Conservation (phyloP, 1,140 invertebrate species). For the Battus philenor region DNA sequence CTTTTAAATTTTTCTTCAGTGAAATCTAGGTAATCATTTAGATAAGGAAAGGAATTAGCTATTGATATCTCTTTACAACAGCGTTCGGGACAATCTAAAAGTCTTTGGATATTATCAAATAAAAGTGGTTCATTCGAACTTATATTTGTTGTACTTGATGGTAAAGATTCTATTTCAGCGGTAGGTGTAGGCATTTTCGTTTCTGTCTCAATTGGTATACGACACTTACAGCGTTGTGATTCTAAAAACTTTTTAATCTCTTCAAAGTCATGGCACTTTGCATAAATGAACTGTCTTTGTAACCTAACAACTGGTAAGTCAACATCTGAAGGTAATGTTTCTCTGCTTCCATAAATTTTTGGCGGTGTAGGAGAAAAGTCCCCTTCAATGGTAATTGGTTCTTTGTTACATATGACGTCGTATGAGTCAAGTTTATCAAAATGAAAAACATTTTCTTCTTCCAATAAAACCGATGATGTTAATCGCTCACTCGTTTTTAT, state of each 20-base stretch:
- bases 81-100: conserved; percentile 43
- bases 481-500: conserved; percentile 37
- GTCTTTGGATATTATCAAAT: conserved; percentile 27
- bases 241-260: conserved; percentile 49
- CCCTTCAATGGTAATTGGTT: conserved; percentile 48
- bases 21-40: conserved; percentile 50
- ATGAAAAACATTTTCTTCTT: conserved; percentile 37
- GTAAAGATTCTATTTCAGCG: background rate
- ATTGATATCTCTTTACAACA: conserved; percentile 36
- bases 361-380: conserved; percentile 38
- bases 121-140: conserved; percentile 23
- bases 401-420: conserved; percentile 27
- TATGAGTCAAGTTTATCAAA: conserved; percentile 30
- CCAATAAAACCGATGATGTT: conserved; percentile 35
- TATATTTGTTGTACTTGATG: conserved; percentile 4
- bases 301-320: conserved; percentile 52
- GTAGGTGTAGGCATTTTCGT: conserved; percentile 9
- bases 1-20: conserved; percentile 50
- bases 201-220: conserved; percentile 1
- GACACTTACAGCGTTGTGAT: conserved; percentile 44
- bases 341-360: conserved; percentile 47
- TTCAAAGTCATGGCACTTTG: conserved; percentile 59
- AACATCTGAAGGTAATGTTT: conserved; percentile 46
- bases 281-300: conserved; percentile 53
- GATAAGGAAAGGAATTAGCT: conserved; percentile 34